These are phyloP conservation scores for Pica pica DNA, from an alignment of 2,113 vertebrate genomes.

Conservation along the genomic window DNA sequence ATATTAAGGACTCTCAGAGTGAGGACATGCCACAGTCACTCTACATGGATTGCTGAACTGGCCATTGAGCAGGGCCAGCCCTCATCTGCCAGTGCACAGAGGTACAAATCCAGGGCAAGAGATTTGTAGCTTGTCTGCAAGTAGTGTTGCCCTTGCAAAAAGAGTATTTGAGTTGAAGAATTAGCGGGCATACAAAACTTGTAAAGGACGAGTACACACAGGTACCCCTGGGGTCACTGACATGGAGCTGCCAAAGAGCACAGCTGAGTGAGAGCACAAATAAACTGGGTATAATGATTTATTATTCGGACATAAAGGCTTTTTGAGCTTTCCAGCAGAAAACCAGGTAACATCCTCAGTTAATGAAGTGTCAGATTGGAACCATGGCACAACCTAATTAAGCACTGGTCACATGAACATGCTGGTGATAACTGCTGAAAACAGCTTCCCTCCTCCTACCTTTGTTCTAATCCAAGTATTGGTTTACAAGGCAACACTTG, in stretches of 20 bases:
- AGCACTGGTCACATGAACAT: background rate
- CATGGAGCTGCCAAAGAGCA: background rate
- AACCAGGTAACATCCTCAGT: background rate
- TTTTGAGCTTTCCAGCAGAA: background rate
- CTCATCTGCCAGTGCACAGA: rapidly evolving
- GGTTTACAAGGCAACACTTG: background rate
- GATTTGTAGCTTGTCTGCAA: background rate
- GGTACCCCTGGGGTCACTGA: background rate
- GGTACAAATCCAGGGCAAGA: background rate
- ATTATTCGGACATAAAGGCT: background rate
- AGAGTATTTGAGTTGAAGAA: background rate
- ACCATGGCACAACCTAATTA: background rate
- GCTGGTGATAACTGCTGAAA: background rate
- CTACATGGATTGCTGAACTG: background rate
- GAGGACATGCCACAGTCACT: background rate
- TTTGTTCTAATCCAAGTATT: background rate
- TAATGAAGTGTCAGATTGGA: background rate
- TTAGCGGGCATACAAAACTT: background rate
- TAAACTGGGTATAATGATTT: background rate
- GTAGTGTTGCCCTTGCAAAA: background rate
- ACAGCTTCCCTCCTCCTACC: too few relatives aligned
- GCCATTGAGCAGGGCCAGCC: background rate
- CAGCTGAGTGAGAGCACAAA: background rate
- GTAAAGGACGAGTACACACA: background rate
- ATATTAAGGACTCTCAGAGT: background rate